Conservation (phyloP, 2,888 invertebrate species). For the Anaspis maculata region DNA sequence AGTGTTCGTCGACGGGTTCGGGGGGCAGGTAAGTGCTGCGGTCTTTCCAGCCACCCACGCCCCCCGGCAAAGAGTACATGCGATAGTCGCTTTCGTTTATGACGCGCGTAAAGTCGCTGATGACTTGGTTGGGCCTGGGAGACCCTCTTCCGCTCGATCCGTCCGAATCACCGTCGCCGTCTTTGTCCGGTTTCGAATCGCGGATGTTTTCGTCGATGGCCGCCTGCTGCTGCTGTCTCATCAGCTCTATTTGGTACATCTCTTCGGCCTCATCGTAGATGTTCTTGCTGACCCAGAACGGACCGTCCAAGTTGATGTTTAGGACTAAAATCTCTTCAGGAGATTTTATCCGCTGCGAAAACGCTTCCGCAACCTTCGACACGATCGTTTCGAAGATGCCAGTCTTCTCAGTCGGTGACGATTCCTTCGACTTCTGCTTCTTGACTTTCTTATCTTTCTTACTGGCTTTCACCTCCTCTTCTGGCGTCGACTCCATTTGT, state of each 20-base stretch:
- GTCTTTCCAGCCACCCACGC: conserved; percentile 74
- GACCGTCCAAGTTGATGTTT: conserved; percentile 41
- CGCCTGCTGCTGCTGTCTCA: conserved; percentile 40
- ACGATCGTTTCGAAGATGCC: conserved; percentile 29
- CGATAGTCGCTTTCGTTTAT: conserved; percentile 33
- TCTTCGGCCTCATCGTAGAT: conserved; percentile 60
- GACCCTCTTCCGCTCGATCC: conserved; percentile 49
- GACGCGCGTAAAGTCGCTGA: conserved; percentile 4
- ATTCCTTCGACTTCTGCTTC: conserved; percentile 13
- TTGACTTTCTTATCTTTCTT: conserved; percentile 17
- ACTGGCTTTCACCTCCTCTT: conserved; percentile 1
- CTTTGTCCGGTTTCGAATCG: conserved; percentile 44
- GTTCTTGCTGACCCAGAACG: conserved; percentile 55
- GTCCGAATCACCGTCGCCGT: conserved; percentile 54
- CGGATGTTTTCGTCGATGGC: conserved; percentile 16
- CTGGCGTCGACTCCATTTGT: not conserved
- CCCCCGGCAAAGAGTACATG: conserved; percentile 59
- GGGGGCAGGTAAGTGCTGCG: conserved; percentile 67
- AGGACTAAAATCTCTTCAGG: conserved; percentile 21
- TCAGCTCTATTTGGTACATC: conserved; percentile 46
- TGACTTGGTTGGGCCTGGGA: conserved; percentile 18
- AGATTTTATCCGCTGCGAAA: conserved; percentile 15
- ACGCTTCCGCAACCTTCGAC: conserved; percentile 28
- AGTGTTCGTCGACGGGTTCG: conserved; percentile 40
- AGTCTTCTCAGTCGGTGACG: conserved; percentile 18